These are phyloP conservation scores for Anthoscopus minutus DNA, from an alignment of 2,113 vertebrate species.

Conservation along the genomic window DNA sequence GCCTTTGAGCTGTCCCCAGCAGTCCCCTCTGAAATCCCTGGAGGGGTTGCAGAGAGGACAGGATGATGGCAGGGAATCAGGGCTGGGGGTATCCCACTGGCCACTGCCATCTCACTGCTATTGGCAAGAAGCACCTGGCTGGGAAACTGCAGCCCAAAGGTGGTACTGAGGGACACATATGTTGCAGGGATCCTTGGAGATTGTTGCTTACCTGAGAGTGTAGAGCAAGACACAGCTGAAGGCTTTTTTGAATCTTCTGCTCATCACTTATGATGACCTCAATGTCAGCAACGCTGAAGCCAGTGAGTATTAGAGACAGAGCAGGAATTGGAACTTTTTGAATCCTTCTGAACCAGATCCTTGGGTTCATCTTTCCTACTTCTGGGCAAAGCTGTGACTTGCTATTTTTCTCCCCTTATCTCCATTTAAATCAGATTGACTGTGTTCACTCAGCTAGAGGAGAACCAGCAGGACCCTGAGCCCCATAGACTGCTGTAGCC, in stretches of 20 bases:
- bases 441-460: neutral
- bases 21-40: neutral
- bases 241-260: neutral
- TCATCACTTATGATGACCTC: neutral
- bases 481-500: neutral
- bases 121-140: neutral
- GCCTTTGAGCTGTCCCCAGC: fast-evolving
- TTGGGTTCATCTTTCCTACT: neutral
- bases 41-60: neutral
- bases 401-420: fast-evolving
- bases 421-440: neutral
- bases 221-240: neutral
- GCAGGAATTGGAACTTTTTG: neutral
- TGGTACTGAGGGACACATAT: fast-evolving
- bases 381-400: neutral
- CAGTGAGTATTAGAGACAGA: neutral
- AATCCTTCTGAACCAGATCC: neutral
- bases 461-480: neutral
- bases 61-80: neutral
- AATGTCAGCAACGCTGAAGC: neutral
- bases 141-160: neutral
- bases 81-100: neutral
- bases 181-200: neutral
- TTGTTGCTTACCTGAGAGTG: neutral
- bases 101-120: neutral